Evolutionary conservation across 2,113 vertebrate genomes (phyloP).

Genomic region (Pelecanus crispus): DNA sequence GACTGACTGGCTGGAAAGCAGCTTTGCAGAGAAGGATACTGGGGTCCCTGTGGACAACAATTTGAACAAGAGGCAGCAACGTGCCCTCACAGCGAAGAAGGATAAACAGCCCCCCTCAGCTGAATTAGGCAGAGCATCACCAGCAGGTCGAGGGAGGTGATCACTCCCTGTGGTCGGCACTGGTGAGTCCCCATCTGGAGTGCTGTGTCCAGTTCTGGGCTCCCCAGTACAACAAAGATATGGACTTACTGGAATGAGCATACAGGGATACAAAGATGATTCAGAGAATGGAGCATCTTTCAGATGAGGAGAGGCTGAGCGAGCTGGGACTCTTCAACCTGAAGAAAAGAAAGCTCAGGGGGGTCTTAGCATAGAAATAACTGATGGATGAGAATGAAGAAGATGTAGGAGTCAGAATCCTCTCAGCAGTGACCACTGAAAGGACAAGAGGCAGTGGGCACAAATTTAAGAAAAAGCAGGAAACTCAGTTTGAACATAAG

Average conservation of each 20-base stretch:
- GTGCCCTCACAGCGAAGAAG: not conserved
- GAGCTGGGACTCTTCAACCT: not conserved
- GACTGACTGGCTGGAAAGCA: no score
- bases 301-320: not conserved
- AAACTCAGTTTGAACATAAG: not conserved
- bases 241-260: not conserved
- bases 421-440: not conserved
- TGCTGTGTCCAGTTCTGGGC: no score
- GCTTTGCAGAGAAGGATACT: not conserved
- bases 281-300: not conserved
- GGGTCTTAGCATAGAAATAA: not conserved
- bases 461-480: not conserved
- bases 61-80: not conserved
- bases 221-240: not conserved
- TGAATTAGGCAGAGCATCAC: not conserved
- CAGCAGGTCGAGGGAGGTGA: not conserved
- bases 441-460: not conserved
- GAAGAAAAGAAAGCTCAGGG: not conserved
- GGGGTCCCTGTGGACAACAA: not conserved
- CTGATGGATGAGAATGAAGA: not conserved
- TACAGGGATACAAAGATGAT: not conserved
- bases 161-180: not conserved
- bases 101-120: not conserved
- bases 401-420: not conserved
- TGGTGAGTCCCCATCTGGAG: not conserved